Conservation (phyloP, 2,888 invertebrate genomes). For the Hololepta plana region DNA sequence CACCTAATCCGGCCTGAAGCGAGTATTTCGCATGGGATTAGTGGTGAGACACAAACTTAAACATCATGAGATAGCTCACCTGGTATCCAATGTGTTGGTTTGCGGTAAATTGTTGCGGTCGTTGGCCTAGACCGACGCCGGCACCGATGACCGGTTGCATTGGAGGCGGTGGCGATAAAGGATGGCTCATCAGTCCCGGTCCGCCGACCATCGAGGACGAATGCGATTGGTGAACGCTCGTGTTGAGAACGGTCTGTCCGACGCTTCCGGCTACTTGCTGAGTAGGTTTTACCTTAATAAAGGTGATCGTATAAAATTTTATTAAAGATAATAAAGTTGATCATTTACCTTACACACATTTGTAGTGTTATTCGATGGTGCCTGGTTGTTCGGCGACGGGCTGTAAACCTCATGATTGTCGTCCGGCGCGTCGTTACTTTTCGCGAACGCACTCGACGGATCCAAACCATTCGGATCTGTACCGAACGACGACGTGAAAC, state of each 20-base stretch:
- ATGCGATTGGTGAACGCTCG: slow-evolving; percentile 24
- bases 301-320: slow-evolving; percentile 2
- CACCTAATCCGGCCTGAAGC: slow-evolving; percentile 24
- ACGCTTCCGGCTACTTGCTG: slow-evolving; percentile 48
- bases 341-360: slow-evolving; percentile 52
- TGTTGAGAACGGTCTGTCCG: slow-evolving; percentile 23
- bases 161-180: slow-evolving; percentile 38
- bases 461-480: slow-evolving; percentile 27
- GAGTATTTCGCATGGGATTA: background rate
- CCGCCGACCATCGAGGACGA: slow-evolving; percentile 23
- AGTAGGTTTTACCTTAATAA: slow-evolving; percentile 52
- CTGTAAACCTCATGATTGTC: slow-evolving; percentile 36
- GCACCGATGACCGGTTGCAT: slow-evolving; percentile 33
- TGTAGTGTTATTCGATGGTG: slow-evolving; percentile 28
- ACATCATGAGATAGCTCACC: slow-evolving; percentile 30
- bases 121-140: slow-evolving; percentile 29
- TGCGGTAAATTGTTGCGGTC: slow-evolving; percentile 33
- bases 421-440: slow-evolving; percentile 23
- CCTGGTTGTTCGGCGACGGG: slow-evolving; percentile 31
- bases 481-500: slow-evolving; percentile 26
- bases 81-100: slow-evolving; percentile 55
- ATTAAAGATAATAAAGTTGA: slow-evolving; percentile 1
- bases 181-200: slow-evolving; percentile 25
- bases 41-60: background rate
- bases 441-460: slow-evolving; percentile 23